phyloP scores from a whole-genome alignment of 2,113 vertebrate genomes.

The Ochotona princeps region DNA sequence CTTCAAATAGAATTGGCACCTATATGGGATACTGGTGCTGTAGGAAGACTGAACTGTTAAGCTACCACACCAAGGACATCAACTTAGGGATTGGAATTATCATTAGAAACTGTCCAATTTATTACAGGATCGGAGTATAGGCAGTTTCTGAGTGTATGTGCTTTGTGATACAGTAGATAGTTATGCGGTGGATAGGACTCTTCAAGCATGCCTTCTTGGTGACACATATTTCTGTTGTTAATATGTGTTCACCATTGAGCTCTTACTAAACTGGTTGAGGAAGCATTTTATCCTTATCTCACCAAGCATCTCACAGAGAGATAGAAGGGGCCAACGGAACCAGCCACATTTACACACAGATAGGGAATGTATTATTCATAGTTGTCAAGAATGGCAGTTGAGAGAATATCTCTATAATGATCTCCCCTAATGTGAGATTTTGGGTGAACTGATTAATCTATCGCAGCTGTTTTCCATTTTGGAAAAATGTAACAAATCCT shows the following conservation, averaged over 20 bases:
- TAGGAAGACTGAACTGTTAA: too few relatives aligned
- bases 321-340: not conserved
- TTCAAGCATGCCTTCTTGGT: not conserved
- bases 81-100: not conserved
- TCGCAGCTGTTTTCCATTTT: conserved; percentile 59
- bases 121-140: not conserved
- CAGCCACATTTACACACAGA: not conserved
- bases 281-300: not conserved
- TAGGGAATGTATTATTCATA: conserved; percentile 9
- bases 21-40: too few relatives aligned
- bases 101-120: not conserved
- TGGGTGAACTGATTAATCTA: conserved; percentile 57
- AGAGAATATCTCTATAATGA: not conserved
- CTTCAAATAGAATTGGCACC: too few relatives aligned
- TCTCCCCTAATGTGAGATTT: conserved; percentile 16
- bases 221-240: not conserved
- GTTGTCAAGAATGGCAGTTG: not conserved
- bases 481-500: conserved; percentile 28
- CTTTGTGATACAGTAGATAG: not conserved
- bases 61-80: not conserved
- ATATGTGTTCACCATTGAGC: conserved; percentile 18
- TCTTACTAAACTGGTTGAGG: not conserved
- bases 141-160: not conserved
- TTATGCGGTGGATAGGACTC: not conserved
- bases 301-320: not conserved